Conservation (phyloP, 92 coral and sea anemone species). For the Palythoa heliodiscus region DNA sequence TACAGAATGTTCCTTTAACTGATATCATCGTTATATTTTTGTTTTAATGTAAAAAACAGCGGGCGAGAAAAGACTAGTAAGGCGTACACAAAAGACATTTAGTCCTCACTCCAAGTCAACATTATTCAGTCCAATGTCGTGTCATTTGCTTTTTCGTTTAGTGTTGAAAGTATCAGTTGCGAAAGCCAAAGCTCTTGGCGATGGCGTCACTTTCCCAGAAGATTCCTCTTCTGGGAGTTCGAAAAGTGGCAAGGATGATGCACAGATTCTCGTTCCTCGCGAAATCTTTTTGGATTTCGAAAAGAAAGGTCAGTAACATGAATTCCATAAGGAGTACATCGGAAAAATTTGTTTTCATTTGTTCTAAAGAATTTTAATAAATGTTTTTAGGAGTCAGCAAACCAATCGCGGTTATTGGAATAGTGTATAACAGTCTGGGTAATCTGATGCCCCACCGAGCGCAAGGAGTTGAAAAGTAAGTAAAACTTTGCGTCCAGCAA, state of each 20-base stretch:
- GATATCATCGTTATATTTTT: too few species aligned
- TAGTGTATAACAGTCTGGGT: conserved; percentile 67
- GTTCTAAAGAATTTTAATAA: too few species aligned
- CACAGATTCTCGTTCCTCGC: conserved; percentile 61
- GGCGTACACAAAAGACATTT: too few species aligned
- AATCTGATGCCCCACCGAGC: conserved; percentile 82
- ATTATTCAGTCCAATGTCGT: too few species aligned
- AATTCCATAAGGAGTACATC: not conserved
- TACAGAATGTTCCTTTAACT: too few species aligned
- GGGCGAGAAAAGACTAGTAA: too few species aligned
- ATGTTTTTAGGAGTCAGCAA: conserved; percentile 49
- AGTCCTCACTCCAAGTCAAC: not conserved
- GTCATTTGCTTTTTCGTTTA: not conserved
- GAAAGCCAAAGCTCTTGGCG: conserved; percentile 52
- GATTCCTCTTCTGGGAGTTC: not conserved
- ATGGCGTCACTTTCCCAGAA: conserved; percentile 61
- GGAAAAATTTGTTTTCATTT: too few species aligned
- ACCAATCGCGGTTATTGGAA: conserved; percentile 58
- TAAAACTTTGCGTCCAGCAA: not conserved
- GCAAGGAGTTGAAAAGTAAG: conserved; percentile 74
- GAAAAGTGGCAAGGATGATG: not conserved
- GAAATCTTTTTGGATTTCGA: conserved; percentile 60
- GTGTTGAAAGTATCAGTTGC: conserved; percentile 62
- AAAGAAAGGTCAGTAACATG: conserved; percentile 27
- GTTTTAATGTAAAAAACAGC: too few species aligned